Percentiles rank a stretch among this genome's conserved stretches.
phyloP scores from a whole-genome alignment of 2,797 vertebrate species.

The Manis crassicaudata region DNA sequence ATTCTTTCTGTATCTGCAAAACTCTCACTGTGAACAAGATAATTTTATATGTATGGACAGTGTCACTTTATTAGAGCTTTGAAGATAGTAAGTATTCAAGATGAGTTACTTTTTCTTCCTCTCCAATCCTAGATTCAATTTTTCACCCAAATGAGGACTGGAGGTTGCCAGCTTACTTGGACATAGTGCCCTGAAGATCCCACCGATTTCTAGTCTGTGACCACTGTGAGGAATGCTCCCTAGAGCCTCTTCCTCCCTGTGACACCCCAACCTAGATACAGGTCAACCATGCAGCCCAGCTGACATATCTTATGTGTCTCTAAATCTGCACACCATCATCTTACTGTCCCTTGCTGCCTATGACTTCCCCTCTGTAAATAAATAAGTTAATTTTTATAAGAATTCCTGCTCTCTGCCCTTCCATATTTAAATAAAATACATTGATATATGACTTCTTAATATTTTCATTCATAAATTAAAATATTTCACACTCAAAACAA shows the following conservation, averaged over 20 bases:
- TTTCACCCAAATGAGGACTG: background rate
- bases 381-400: background rate
- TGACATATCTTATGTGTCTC: background rate
- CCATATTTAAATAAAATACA: background rate
- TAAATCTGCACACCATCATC: background rate
- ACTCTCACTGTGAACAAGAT: background rate
- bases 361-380: background rate
- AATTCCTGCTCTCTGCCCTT: background rate
- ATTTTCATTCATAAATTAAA: constrained; percentile 21
- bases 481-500: background rate
- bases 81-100: background rate
- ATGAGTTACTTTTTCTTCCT: background rate
- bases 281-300: background rate
- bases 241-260: background rate
- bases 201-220: background rate
- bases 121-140: background rate
- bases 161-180: background rate
- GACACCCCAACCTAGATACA: background rate
- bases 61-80: constrained; percentile 25
- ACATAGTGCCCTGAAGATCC: background rate
- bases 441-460: background rate
- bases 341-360: background rate
- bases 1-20: background rate
- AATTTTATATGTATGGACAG: background rate
- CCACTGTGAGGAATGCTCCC: background rate